Evolutionary conservation across 2,888 invertebrate species (phyloP).

Genomic region (Caenorhabditis wallacei): DNA sequence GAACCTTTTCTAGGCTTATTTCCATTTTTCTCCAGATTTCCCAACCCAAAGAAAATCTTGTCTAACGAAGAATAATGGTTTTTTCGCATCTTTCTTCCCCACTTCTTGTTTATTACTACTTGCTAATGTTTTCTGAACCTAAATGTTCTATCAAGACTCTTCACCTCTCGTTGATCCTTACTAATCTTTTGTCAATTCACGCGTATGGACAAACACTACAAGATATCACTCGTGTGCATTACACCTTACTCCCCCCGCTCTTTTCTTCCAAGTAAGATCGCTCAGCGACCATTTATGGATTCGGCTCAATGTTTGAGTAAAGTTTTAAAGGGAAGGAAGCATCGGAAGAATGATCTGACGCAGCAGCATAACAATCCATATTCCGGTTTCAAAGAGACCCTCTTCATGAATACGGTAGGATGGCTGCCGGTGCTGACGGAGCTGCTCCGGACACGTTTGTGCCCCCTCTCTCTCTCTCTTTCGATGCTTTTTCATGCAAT

Average conservation of each 20-base stretch:
- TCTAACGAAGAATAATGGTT: conserved; percentile 56
- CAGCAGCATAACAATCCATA: conserved; percentile 25
- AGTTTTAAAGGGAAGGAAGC: conserved; percentile 54
- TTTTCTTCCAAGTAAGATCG: conserved; percentile 49
- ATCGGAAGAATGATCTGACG: conserved; percentile 45
- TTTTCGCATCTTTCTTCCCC: not conserved
- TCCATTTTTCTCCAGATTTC: conserved; percentile 4
- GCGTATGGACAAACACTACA: conserved; percentile 39
- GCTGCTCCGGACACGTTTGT: not conserved
- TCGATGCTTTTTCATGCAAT: conserved; percentile 8
- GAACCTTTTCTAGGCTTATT: not conserved
- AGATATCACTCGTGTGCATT: conserved; percentile 62
- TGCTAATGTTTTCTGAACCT: conserved; percentile 39
- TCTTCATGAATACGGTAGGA: conserved; percentile 63
- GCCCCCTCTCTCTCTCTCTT: not conserved
- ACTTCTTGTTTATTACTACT: conserved; percentile 9
- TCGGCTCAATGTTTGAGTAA: conserved; percentile 64
- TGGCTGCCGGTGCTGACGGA: conserved; percentile 26
- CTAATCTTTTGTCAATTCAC: conserved; percentile 57
- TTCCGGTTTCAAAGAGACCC: conserved; percentile 45
- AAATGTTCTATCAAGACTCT: conserved; percentile 32
- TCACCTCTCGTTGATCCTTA: conserved; percentile 42
- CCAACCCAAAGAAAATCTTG: not conserved
- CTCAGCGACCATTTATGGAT: conserved; percentile 57
- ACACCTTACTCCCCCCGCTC: conserved; percentile 51